Conservation (phyloP, 2,888 invertebrate genomes). For the Apocheima hispidaria region DNA sequence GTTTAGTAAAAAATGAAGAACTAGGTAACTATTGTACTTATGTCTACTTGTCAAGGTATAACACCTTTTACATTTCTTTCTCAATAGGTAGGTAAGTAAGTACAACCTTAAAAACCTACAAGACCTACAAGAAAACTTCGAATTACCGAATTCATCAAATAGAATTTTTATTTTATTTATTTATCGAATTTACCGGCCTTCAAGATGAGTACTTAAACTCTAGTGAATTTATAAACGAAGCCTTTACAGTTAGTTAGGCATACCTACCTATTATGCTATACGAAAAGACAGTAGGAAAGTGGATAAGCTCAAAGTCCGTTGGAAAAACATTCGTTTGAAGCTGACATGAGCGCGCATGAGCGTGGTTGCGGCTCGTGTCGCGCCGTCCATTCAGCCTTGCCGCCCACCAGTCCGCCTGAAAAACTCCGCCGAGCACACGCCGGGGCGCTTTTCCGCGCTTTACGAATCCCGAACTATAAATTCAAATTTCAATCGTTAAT, state of each 20-base stretch:
- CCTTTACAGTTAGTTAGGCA: background rate
- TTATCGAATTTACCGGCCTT: slow-evolving; percentile 42
- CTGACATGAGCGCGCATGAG: slow-evolving; percentile 68
- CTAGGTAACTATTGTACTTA: too few relatives aligned
- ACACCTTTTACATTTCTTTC: too few relatives aligned
- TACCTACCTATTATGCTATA: slow-evolving; percentile 11
- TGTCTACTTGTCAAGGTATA: too few relatives aligned
- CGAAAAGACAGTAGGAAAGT: slow-evolving; percentile 48
- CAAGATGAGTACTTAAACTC: slow-evolving; percentile 49
- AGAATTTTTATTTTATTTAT: background rate
- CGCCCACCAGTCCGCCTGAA: slow-evolving; percentile 77
- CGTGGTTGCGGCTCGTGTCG: slow-evolving; percentile 52
- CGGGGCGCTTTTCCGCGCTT: slow-evolving; percentile 66
- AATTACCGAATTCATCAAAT: too few relatives aligned
- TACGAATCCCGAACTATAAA: slow-evolving; percentile 68
- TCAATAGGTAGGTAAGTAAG: too few relatives aligned
- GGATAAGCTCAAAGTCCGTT: slow-evolving; percentile 64
- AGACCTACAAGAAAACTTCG: too few relatives aligned
- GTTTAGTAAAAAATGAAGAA: too few relatives aligned
- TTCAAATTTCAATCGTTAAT: slow-evolving; percentile 61
- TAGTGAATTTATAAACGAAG: slow-evolving; percentile 51
- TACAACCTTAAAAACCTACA: too few relatives aligned
- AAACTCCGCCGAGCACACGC: slow-evolving; percentile 72
- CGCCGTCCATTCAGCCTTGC: slow-evolving; percentile 67
- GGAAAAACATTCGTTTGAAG: slow-evolving; percentile 58